phyloP scores from a whole-genome alignment of 2,797 vertebrate species.

The Austrolebias charrua region DNA sequence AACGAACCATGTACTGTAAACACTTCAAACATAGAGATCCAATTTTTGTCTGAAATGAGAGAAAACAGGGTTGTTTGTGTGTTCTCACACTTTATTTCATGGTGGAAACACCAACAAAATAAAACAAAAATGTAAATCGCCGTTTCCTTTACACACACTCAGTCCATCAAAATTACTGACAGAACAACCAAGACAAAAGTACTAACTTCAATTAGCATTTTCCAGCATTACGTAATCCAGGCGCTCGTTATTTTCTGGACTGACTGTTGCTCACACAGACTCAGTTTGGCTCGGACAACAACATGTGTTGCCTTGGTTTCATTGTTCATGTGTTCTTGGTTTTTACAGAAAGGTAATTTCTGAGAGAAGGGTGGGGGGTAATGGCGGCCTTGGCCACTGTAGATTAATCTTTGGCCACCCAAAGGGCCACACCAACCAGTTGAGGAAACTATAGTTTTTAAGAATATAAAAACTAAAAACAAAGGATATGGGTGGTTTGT shows the following conservation, averaged over 20 bases:
- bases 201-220: constrained; percentile 13
- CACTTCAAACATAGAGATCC: neutral
- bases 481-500: too few relatives aligned
- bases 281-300: neutral
- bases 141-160: constrained; percentile 10
- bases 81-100: constrained; percentile 4
- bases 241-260: constrained; percentile 8
- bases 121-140: neutral
- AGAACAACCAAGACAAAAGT: constrained; percentile 1
- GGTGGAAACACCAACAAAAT: constrained; percentile 14
- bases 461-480: too few relatives aligned
- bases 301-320: constrained; percentile 20
- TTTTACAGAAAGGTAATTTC: constrained; percentile 17
- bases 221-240: constrained; percentile 12
- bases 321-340: constrained; percentile 37
- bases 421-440: too few relatives aligned
- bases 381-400: too few relatives aligned
- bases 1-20: neutral
- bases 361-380: neutral
- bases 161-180: constrained; percentile 23
- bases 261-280: neutral
- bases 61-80: constrained; percentile 12
- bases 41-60: neutral
- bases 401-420: too few relatives aligned
- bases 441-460: too few relatives aligned